Conservation (phyloP, 2,113 vertebrate genomes). For the Otolemur garnettii region DNA sequence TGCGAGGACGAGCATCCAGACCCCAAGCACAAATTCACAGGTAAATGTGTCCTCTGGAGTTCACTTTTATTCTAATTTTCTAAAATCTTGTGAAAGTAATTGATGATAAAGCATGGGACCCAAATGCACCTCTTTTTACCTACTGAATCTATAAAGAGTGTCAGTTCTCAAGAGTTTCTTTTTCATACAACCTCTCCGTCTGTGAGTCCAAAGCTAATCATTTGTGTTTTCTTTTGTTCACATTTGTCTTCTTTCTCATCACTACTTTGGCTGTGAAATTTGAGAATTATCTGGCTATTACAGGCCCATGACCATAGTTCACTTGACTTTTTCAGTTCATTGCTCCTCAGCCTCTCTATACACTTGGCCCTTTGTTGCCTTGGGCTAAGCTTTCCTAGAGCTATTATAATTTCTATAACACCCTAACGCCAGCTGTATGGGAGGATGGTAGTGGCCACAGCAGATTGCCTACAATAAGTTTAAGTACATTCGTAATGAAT, state of each 20-base stretch:
- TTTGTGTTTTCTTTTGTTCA: background rate
- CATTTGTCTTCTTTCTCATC: background rate
- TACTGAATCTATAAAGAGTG: background rate
- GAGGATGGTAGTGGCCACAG: background rate
- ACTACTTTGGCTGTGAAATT: background rate
- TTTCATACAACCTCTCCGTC: background rate
- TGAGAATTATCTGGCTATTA: background rate
- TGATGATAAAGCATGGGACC: background rate
- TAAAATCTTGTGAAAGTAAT: conserved; percentile 32
- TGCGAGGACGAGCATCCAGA: conserved; percentile 82
- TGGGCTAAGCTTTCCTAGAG: background rate
- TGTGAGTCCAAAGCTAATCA: background rate
- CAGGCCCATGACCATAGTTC: background rate
- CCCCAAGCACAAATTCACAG: conserved; percentile 88
- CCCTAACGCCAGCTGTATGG: background rate
- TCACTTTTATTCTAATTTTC: background rate
- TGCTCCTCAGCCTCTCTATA: background rate
- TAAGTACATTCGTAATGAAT: background rate
- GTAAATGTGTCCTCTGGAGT: conserved; percentile 79
- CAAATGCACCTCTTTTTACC: background rate
- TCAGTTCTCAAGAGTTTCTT: background rate
- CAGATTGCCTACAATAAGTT: background rate
- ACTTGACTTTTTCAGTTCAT: background rate
- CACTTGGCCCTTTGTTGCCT: background rate
- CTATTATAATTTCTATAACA: background rate